phyloP scores from a whole-genome alignment of 2,888 invertebrate genomes.

The Drosophila falleni region DNA sequence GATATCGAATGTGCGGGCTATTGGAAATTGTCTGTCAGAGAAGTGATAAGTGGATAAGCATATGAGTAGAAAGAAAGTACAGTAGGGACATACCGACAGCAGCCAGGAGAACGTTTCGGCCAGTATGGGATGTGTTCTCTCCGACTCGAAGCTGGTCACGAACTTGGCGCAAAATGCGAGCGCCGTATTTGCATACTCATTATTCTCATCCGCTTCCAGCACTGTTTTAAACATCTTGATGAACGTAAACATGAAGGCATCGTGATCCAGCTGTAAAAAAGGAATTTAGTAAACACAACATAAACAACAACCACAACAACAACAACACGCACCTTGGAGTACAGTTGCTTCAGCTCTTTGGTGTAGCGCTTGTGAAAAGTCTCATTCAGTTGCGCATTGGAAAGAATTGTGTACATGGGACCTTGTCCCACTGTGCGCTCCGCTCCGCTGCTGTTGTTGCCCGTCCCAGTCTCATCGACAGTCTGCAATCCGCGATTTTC shows the following conservation, averaged over 20 bases:
- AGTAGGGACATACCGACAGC: conserved; percentile 64
- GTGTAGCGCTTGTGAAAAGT: conserved; percentile 89
- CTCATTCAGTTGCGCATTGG: conserved; percentile 88
- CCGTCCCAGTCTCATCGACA: background rate
- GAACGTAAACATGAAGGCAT: conserved; percentile 88
- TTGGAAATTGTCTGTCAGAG: conserved; percentile 85
- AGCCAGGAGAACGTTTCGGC: conserved; percentile 80
- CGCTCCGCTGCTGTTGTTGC: background rate
- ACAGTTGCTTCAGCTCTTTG: conserved; percentile 88
- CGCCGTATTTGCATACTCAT: conserved; percentile 89
- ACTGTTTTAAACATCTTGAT: conserved; percentile 88
- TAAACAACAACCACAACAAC: background rate
- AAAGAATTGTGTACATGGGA: conserved; percentile 86
- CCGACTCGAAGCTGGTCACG: conserved; percentile 87
- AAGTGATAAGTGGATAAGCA: background rate
- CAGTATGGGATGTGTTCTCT: conserved; percentile 83
- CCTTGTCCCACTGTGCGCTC: conserved; percentile 55
- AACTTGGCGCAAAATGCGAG: conserved; percentile 91
- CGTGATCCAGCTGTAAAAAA: conserved; percentile 86
- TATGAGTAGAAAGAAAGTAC: conserved; percentile 18
- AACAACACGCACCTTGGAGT: conserved; percentile 86
- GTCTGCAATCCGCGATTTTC: conserved; percentile 71
- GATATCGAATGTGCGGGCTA: conserved; percentile 88
- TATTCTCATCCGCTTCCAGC: conserved; percentile 89
- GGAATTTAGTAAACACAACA: background rate